Percentiles rank a stretch among this genome's conserved stretches.
These are phyloP conservation scores for Tupaia tana DNA, from an alignment of 2,113 vertebrate species.

Conservation along the genomic window DNA sequence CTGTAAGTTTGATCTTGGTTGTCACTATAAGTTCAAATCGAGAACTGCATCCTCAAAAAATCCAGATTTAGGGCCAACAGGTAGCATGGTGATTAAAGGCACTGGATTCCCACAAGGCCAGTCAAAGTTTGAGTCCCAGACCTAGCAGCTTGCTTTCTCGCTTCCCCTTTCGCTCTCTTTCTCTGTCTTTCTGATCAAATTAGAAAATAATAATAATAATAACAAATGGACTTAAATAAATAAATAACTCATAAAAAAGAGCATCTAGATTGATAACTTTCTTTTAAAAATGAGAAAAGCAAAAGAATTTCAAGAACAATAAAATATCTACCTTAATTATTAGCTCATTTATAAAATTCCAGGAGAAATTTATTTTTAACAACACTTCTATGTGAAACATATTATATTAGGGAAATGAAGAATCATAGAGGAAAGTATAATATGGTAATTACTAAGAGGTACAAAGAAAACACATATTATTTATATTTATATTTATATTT, in stretches of 20 bases:
- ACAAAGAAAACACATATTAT: neutral
- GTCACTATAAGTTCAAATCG: neutral
- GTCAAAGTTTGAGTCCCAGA: too few relatives aligned
- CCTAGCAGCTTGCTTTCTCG: too few relatives aligned
- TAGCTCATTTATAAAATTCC: neutral
- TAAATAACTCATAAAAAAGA: too few relatives aligned
- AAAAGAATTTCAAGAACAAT: neutral
- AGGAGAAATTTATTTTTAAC: neutral
- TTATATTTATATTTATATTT: too few relatives aligned
- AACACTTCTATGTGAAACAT: neutral
- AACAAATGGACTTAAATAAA: too few relatives aligned
- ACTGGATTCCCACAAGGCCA: too few relatives aligned
- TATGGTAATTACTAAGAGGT: neutral
- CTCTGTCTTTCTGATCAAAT: too few relatives aligned
- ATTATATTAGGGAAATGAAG: neutral
- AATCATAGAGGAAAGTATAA: neutral
- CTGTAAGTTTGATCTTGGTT: neutral
- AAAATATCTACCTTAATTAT: neutral
- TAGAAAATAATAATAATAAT: too few relatives aligned
- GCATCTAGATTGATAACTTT: neutral
- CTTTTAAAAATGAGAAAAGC: conserved; percentile 4
- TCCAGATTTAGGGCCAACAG: neutral
- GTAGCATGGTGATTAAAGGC: too few relatives aligned
- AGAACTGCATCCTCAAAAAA: neutral
- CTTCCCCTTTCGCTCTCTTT: too few relatives aligned